phyloP scores from a whole-genome alignment of 2,797 vertebrate genomes.

The Micrastur ruficollis region DNA sequence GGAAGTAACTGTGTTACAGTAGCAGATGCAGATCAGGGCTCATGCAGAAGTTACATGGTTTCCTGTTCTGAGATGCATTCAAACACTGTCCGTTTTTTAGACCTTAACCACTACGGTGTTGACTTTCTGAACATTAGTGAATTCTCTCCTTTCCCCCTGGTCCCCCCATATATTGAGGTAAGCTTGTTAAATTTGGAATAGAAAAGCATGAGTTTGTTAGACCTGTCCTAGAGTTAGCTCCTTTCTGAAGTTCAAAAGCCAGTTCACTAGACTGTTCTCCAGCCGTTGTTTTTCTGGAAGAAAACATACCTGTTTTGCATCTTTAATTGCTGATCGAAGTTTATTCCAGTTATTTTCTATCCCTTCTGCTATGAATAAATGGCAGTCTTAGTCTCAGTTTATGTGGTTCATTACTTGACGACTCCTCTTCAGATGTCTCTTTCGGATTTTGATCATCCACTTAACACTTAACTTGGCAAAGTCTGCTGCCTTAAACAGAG shows the following conservation, averaged over 20 bases:
- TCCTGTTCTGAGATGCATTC: neutral
- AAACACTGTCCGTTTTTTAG: neutral
- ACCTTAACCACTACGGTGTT: neutral
- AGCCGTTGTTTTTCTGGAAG: neutral
- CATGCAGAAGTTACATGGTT: neutral
- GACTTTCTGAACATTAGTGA: neutral
- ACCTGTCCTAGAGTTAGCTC: conserved; percentile 3
- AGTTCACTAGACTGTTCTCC: neutral
- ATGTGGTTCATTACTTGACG: conserved; percentile 82
- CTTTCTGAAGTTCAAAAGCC: neutral
- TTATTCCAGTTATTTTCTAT: neutral
- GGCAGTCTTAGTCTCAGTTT: conserved; percentile 68
- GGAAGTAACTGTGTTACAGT: fast-evolving
- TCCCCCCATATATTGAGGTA: neutral
- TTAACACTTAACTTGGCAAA: conserved; percentile 92
- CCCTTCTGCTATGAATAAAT: neutral
- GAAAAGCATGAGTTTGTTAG: conserved; percentile 20
- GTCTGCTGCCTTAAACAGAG: conserved; percentile 94
- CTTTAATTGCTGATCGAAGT: neutral
- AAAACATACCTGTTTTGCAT: neutral
- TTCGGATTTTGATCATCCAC: conserved; percentile 95
- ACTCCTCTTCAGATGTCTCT: conserved; percentile 84
- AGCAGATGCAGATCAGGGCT: neutral
- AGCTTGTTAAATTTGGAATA: conserved; percentile 18
- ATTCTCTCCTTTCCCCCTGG: neutral